These are phyloP conservation scores for Acronicta aceris DNA, from an alignment of 2,888 invertebrate genomes.

Conservation along the genomic window DNA sequence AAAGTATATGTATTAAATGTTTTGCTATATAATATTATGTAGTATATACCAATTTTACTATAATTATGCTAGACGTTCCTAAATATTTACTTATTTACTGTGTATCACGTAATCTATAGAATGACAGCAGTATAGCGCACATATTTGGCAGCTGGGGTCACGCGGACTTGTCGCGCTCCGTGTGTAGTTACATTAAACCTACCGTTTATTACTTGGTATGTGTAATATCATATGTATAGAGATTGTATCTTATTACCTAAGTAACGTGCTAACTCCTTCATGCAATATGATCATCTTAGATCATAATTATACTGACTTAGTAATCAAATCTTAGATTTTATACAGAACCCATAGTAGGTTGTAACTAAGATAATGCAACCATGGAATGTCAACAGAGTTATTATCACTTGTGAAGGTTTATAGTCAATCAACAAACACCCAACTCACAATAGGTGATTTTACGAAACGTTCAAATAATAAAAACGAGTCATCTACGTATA, in stretches of 20 bases:
- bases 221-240: conserved; percentile 21
- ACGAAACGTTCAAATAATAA: conserved; percentile 26
- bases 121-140: conserved; percentile 37
- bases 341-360: neutral
- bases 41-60: conserved; percentile 40
- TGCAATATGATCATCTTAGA: conserved; percentile 16
- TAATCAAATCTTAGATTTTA: conserved; percentile 10
- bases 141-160: conserved; percentile 46
- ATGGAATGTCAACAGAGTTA: conserved; percentile 14
- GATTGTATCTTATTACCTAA: conserved; percentile 16
- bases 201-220: conserved; percentile 28
- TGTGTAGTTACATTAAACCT: conserved; percentile 22
- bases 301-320: conserved; percentile 7
- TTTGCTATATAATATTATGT: conserved; percentile 46
- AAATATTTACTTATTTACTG: conserved; percentile 38
- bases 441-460: conserved; percentile 16
- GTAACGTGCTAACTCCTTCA: conserved; percentile 23
- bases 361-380: conserved; percentile 7
- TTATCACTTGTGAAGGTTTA: conserved; percentile 32
- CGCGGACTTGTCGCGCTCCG: conserved; percentile 23
- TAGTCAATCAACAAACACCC: conserved; percentile 28
- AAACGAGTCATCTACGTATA: conserved; percentile 22
- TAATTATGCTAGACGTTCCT: conserved; percentile 34
- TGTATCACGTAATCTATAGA: conserved; percentile 41
- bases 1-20: conserved; percentile 41